Evolutionary conservation across 2,113 vertebrate species (phyloP), one percentile per base, ranked within the genome.

Genomic region (Cololabis saira): DNA sequence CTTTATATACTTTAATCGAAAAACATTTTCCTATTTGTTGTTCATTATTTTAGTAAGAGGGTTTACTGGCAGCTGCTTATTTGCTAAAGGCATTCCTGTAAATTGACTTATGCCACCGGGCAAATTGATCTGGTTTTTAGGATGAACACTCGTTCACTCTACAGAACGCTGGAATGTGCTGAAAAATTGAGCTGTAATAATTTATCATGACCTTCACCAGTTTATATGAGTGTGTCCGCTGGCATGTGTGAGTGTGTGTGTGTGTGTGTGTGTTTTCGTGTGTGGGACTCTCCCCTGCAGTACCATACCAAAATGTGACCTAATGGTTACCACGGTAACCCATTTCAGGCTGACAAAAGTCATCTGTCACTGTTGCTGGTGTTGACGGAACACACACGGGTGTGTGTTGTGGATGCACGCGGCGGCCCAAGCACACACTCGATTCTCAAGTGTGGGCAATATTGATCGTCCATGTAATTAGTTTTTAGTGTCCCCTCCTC

Each of bases 401-500:
- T 58, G 76, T 58, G 56, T 59, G 58, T 64, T 61, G 68, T 41
- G 71, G 54, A 43, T 63, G 74, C 52, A 43, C 33, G 37, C 42
- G 53, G 65, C 45, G 65, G 27, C 54, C n/a, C 44, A 12, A 30
- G 17, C 58, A 43, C 63, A 67, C 72, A 67, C 75, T 62, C 45
- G 69, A 68, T 67, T 72, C 76, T 83, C 73, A 80, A 90, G 84
- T 88, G 83, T 79, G 82, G 76, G 85, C 74, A 82, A 75, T 90
- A 92, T 91, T 83, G 84, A 92, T 90, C 83, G 86, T 87, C 83
- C 88, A 86, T 90, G 89, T 90, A 90, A 91, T 90, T 81, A 90
- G 84, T 87, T 89, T 91, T 89, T 88, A 89, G 87, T 87, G 87
- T 76, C 81, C 81, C 86, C 87, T 86, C 83, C 83, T 84, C 76